Conservation (phyloP, 1,140 invertebrate genomes). For the Chironomus striatipennis region DNA sequence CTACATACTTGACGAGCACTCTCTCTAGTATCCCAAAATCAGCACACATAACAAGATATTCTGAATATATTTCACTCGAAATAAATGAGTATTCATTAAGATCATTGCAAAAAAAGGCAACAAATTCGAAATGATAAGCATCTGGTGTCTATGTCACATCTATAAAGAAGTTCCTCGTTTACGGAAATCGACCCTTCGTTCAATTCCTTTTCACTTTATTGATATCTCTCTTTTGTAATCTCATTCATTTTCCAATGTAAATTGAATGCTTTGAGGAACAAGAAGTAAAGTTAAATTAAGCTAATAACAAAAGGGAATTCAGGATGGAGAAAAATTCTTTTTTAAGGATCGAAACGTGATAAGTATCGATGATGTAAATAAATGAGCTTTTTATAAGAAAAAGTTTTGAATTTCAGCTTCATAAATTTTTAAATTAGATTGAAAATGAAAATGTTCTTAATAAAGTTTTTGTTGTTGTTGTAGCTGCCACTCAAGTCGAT, state of each 20-base stretch:
- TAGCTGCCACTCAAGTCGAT: no score
- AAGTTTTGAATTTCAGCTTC: not conserved
- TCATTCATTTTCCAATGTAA: not conserved
- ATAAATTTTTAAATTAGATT: conserved; percentile 10
- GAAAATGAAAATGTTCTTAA: not conserved
- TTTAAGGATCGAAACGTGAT: conserved; percentile 2
- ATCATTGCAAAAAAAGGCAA: not conserved
- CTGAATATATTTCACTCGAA: not conserved
- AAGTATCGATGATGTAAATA: not conserved
- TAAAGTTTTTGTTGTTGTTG: no score
- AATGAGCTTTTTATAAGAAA: not conserved
- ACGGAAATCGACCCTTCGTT: not conserved
- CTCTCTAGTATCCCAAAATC: no score
- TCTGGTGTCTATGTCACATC: not conserved
- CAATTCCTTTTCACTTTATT: not conserved
- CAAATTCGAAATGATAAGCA: not conserved
- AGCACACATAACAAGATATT: no score
- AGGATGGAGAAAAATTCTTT: not conserved
- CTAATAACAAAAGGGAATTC: not conserved
- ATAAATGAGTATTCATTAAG: conserved; percentile 3
- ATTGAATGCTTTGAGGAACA: no score
- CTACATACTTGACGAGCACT: no score
- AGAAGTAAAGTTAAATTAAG: not conserved
- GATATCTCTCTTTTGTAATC: not conserved
- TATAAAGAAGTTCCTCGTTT: not conserved